These are phyloP conservation scores for Propsilocerus akamusi DNA, from an alignment of 1,140 invertebrate genomes.

Conservation along the genomic window DNA sequence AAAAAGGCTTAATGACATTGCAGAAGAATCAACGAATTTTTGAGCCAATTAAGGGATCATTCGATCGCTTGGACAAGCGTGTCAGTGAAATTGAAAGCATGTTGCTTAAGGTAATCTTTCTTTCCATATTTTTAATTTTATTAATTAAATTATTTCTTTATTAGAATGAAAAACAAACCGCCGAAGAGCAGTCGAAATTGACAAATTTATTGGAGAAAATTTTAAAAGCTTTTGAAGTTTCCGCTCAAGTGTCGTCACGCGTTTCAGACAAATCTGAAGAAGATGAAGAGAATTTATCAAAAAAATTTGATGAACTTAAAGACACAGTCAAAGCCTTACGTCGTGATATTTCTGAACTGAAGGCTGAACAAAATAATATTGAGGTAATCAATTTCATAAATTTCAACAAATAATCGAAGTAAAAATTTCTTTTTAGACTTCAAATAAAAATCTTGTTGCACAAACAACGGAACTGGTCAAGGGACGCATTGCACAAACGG, in stretches of 20 bases:
- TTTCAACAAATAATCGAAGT: constrained; percentile 13
- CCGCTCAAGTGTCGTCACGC: constrained; percentile 14
- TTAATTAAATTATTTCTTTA: not conserved
- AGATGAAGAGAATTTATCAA: constrained; percentile 31
- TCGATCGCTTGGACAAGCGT: constrained; percentile 43
- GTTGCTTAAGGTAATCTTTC: constrained; percentile 30
- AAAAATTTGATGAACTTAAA: constrained; percentile 32
- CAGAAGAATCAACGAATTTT: constrained; percentile 50
- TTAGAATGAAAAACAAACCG: constrained; percentile 7
- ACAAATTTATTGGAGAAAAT: constrained; percentile 41
- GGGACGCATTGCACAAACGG: constrained; percentile 11
- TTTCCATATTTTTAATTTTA: not conserved
- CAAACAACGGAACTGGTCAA: constrained; percentile 13
- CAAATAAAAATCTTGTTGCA: constrained; percentile 11
- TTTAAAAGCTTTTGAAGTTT: constrained; percentile 36
- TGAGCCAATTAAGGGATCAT: constrained; percentile 43
- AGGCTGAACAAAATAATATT: constrained; percentile 21
- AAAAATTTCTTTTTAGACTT: constrained; percentile 9
- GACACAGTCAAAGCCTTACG: constrained; percentile 32
- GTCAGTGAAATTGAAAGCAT: constrained; percentile 48
- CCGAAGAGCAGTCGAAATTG: constrained; percentile 21
- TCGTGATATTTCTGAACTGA: constrained; percentile 25
- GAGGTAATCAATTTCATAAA: constrained; percentile 14
- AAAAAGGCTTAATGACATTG: constrained; percentile 46
- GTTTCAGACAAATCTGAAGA: constrained; percentile 20